Evolutionary conservation across 2,797 vertebrate genomes (phyloP), one percentile per base, ranked within the genome.

Genomic region (Urophycis tenuis): DNA sequence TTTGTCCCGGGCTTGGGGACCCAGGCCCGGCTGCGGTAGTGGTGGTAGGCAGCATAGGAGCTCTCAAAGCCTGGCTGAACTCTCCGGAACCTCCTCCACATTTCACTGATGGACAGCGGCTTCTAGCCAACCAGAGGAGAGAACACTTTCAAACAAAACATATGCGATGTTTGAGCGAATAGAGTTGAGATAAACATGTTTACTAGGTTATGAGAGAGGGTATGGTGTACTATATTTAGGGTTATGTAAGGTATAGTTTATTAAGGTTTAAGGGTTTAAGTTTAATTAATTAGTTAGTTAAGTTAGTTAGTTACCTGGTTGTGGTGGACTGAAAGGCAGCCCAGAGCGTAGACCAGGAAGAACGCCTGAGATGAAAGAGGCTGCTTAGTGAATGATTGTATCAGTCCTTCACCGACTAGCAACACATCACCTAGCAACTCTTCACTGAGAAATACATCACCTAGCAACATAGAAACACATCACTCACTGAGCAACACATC

Each of bases 1-100:
- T 99, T 99, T 80, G 97, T 89, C 0, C 97, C 97, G 0, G 94
- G 88, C 88, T 99, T 99, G 77, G 97, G 96, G 77, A 99, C 94
- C 97, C 97, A 98, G n/a, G 96, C 97, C 89, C 89, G 94, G 85
- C 94, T 93, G 30, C 96, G 93, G 82, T 93, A 97, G 87, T 97
- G 93, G 84, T 99, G 92, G 85, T 98, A 99, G 0, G 94, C 96
- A 71, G 95, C 91, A 39, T 97, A 99, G 0, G 91, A 94, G 0
- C 90, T 92, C 81, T 89, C 87, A 73, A 99, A 99, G 78, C 93
- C 83, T 0, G 94, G 93, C 83, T 93, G 92, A 45, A 92, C 78
- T 0, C 89, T 85, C 0, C 88, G 83, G 84, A 97, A 96, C 72
- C 82, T 84, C 14, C 89, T 83, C 97, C 97, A 99, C 6, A 97